phyloP scores from a whole-genome alignment of 2,797 vertebrate species.

The Denticeps clupeoides region DNA sequence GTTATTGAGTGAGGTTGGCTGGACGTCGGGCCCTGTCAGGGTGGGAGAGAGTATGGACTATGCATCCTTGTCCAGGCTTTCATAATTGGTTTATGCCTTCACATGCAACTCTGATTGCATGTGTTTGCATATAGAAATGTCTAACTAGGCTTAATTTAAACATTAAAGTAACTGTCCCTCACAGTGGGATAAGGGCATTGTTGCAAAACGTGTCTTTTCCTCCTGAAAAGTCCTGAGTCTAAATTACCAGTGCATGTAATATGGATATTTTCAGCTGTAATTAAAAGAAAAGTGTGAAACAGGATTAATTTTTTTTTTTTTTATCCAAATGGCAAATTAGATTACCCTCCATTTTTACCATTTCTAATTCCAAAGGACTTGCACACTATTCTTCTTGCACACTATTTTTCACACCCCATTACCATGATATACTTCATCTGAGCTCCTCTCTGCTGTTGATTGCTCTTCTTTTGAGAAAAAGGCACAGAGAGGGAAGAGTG shows the following conservation, averaged over 20 bases:
- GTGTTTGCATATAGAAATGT: constrained; percentile 7
- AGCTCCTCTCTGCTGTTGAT: constrained; percentile 3
- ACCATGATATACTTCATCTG: constrained; percentile 36
- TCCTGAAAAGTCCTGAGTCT: constrained; percentile 1
- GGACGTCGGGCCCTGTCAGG: too few relatives aligned
- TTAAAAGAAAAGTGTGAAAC: constrained; percentile 21
- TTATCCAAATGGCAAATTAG: constrained; percentile 5
- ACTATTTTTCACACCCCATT: constrained; percentile 38
- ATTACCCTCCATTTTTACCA: constrained; percentile 25
- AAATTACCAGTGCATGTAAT: constrained; percentile 11
- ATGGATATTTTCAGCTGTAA: constrained; percentile 17
- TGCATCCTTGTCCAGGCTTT: too few relatives aligned
- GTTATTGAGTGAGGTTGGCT: too few relatives aligned
- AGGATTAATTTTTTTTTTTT: constrained; percentile 13
- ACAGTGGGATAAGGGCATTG: not conserved
- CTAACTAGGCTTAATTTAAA: too few relatives aligned
- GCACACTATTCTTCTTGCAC: constrained; percentile 9
- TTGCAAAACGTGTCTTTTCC: not conserved
- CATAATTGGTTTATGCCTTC: too few relatives aligned
- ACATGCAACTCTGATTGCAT: constrained; percentile 3
- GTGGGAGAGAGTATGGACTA: too few relatives aligned
- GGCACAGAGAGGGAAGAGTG: constrained; percentile 2
- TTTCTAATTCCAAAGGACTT: constrained; percentile 34
- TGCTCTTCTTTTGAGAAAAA: constrained; percentile 26
- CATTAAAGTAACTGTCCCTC: too few relatives aligned